Percentiles rank a stretch among this genome's conserved stretches.
phyloP scores from a whole-genome alignment of 1,140 invertebrate species.

The Euwallacea similis region DNA sequence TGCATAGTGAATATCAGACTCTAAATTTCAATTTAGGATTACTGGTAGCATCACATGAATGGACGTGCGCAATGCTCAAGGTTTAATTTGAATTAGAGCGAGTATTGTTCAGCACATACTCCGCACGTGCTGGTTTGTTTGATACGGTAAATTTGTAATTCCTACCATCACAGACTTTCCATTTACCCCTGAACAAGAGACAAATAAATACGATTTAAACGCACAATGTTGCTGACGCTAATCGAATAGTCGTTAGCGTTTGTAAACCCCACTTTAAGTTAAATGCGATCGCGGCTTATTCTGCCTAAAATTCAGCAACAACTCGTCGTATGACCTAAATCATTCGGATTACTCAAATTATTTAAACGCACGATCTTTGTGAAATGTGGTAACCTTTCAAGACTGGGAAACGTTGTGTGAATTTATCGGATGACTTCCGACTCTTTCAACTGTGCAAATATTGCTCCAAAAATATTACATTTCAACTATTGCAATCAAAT shows the following conservation, averaged over 20 bases:
- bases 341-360: constrained; percentile 35
- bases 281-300: constrained; percentile 34
- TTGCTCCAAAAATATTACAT: too few species aligned
- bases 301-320: constrained; percentile 30
- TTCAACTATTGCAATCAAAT: too few species aligned
- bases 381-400: constrained; percentile 28
- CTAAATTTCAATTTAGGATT: not conserved
- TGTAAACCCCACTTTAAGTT: constrained; percentile 30
- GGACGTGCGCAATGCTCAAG: not conserved
- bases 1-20: not conserved
- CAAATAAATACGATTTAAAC: constrained; percentile 25
- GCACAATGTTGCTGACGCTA: constrained; percentile 31
- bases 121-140: not conserved
- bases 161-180: constrained; percentile 2
- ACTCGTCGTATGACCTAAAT: constrained; percentile 35
- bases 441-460: too few species aligned
- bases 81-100: not conserved
- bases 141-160: constrained; percentile 3
- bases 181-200: constrained; percentile 10
- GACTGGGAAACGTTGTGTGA: constrained; percentile 29
- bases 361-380: constrained; percentile 37
- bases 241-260: constrained; percentile 26
- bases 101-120: not conserved
- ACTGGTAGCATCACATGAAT: not conserved
- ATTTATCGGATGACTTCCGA: constrained; percentile 9